These are phyloP conservation scores for Drosophila setosimentum DNA, from an alignment of 2,888 invertebrate genomes.

Conservation along the genomic window DNA sequence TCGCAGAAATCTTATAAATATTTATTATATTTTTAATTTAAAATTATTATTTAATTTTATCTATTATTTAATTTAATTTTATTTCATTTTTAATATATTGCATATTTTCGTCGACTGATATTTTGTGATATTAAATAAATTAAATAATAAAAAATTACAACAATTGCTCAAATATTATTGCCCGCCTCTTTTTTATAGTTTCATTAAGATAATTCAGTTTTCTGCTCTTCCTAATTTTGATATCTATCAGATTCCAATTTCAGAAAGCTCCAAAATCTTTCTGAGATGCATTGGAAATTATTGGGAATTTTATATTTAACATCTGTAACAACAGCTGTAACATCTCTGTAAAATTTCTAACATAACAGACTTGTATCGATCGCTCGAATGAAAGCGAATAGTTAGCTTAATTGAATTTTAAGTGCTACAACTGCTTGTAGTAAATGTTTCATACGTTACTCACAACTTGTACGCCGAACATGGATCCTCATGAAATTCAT, in stretches of 20 bases:
- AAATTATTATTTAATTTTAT: background rate
- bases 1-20: background rate
- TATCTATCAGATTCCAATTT: background rate
- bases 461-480: constrained; percentile 82
- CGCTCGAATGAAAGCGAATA: background rate
- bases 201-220: background rate
- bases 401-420: background rate
- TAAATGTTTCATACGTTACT: constrained; percentile 67
- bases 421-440: background rate
- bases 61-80: background rate
- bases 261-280: background rate
- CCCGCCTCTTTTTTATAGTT: background rate
- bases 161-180: background rate
- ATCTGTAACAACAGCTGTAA: background rate
- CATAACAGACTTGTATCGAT: background rate
- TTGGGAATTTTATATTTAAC: background rate
- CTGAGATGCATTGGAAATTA: background rate
- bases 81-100: background rate
- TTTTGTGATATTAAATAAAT: background rate
- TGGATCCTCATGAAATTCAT: constrained; percentile 82
- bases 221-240: background rate
- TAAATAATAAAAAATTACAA: background rate
- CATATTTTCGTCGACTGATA: background rate
- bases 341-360: background rate
- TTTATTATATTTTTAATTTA: background rate